A percentile compares a stretch with the other conserved stretches of the same genome.
Conservation (phyloP, 2,888 invertebrate species). For the Perithous albicinctus region DNA sequence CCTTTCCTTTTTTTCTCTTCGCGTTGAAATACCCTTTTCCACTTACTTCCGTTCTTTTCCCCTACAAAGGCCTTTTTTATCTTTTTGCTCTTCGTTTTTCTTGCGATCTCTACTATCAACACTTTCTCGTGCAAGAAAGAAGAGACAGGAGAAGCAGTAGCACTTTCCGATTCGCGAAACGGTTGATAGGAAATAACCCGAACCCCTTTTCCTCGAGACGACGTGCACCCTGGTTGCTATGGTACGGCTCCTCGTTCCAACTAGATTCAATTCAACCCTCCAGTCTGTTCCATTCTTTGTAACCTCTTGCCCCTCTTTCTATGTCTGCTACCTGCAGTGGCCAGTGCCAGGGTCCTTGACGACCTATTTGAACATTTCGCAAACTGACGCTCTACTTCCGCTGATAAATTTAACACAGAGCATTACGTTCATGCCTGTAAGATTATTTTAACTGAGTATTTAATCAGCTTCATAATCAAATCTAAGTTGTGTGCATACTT, state of each 20-base stretch:
- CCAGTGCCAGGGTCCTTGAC: neutral
- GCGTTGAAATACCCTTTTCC: slow-evolving; percentile 50
- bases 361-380: neutral
- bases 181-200: slow-evolving; percentile 73
- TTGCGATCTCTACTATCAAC: slow-evolving; percentile 49
- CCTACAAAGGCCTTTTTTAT: slow-evolving; percentile 28
- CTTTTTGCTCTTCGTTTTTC: slow-evolving; percentile 38
- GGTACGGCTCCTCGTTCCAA: slow-evolving; percentile 69
- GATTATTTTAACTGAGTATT: slow-evolving; percentile 3
- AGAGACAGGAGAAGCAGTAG: slow-evolving; percentile 42
- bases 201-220: slow-evolving; percentile 65
- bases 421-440: neutral
- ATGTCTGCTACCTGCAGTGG: slow-evolving; percentile 15
- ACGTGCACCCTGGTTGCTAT: slow-evolving; percentile 28
- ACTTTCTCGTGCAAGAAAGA: slow-evolving; percentile 50
- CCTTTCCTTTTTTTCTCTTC: slow-evolving; percentile 33
- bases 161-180: slow-evolving; percentile 64
- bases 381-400: neutral
- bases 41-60: slow-evolving; percentile 43
- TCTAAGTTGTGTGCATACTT: neutral
- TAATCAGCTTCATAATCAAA: neutral
- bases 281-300: slow-evolving; percentile 11
- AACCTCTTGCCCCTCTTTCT: slow-evolving; percentile 22
- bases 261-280: slow-evolving; percentile 72
- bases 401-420: slow-evolving; percentile 14